Evolutionary conservation across 2,888 invertebrate species (phyloP), one percentile per base, ranked within the genome.

Genomic region (Euzetes globulus): DNA sequence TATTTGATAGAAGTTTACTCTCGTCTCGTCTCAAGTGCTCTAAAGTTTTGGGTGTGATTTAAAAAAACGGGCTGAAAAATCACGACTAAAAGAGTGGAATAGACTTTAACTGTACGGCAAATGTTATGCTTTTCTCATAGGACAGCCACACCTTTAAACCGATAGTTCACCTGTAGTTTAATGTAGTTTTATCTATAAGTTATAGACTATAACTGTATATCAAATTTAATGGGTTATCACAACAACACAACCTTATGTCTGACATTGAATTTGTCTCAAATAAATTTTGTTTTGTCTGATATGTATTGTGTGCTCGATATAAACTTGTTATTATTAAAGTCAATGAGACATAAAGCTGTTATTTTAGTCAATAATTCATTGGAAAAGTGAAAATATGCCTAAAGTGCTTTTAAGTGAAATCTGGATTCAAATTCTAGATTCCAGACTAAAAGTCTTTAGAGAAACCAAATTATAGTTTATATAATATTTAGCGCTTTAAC

Each of bases 41-140:
- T 70, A 25, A 70, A 70, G 22, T 70, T 70, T 68, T 70, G 70
- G 70, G 70, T 70, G 70, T 70, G 70, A 45, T 70, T 70, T 70
- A 22, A 70, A 25, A 47, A 11, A 5, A 7, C 13, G 70, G 70
- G 47, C 70, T 70, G 70, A 68, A 70, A 70, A 47, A 70, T 70
- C 70, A 70, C 70, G 70, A 70, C 47, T 17, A 19, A 15, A 41
- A 68, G 41, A 45, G 37, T 41, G 68, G n/a, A 68, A 29, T 33
- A 17, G 15, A 60, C 29, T 11, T 11, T 55, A 17, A 55, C 13
- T 11, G 63, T 55, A 11, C 11, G n/a, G 7, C 15, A 27, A 19
- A 41, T 27, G 22, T 19, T 37, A 2, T 65, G 37, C n/a, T 29
- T n/a, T 37, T 65, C 41, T 47, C 25, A 9, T 19, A 70, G 9